Evolutionary conservation across 1,140 invertebrate species (phyloP).

Genomic region (Apis dorsata): DNA sequence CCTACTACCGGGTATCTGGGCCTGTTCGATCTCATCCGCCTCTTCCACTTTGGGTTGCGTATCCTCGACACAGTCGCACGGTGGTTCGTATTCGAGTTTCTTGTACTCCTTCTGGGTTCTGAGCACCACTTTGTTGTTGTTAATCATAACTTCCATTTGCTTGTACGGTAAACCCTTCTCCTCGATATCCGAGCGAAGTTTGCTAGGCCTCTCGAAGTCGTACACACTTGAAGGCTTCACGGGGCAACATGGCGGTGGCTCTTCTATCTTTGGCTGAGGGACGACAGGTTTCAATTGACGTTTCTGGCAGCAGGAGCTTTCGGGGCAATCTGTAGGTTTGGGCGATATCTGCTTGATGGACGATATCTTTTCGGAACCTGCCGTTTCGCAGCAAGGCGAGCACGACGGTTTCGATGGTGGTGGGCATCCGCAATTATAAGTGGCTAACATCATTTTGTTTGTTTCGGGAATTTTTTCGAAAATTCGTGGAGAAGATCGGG

Average conservation of each 20-base stretch:
- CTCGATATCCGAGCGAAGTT: constrained; percentile 68
- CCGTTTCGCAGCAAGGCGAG: constrained; percentile 14
- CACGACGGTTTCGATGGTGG: background rate
- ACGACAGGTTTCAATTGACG: background rate
- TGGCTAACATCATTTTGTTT: constrained; percentile 61
- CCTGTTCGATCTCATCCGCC: background rate
- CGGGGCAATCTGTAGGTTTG: too few species aligned
- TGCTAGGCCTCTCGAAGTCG: background rate
- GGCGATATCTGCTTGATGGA: too few species aligned
- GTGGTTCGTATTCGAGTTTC: constrained; percentile 63
- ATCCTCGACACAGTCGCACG: constrained; percentile 68
- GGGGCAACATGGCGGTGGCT: background rate
- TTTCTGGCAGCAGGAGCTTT: too few species aligned
- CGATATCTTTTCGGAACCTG: too few species aligned
- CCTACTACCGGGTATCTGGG: constrained; percentile 18
- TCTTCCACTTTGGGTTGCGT: background rate
- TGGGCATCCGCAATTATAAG: constrained; percentile 65
- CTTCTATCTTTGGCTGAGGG: background rate
- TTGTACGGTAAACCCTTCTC: constrained; percentile 69
- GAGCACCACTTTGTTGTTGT: constrained; percentile 72
- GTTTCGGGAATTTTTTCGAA: background rate
- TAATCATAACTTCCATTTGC: constrained; percentile 72
- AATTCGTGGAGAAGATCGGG: background rate
- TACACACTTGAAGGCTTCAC: background rate
- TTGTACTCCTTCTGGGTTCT: constrained; percentile 66